phyloP scores from a whole-genome alignment of 2,113 vertebrate species.

The Physeter macrocephalus region DNA sequence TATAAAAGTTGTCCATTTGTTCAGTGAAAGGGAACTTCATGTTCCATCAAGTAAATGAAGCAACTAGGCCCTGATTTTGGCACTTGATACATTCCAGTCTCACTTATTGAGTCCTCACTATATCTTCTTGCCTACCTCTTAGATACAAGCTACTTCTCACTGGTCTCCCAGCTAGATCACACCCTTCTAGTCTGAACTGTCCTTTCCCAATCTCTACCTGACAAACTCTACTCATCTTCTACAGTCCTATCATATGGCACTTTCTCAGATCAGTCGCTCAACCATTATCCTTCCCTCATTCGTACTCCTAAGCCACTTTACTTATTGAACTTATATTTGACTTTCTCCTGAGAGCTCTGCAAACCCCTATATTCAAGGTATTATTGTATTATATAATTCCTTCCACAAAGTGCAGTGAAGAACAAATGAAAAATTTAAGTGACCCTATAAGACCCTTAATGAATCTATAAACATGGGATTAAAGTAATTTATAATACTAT shows the following conservation, averaged over 20 bases:
- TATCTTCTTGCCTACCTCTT: neutral
- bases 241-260: neutral
- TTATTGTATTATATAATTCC: neutral
- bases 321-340: neutral
- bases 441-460: neutral
- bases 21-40: neutral
- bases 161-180: neutral
- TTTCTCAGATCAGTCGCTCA: neutral
- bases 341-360: neutral
- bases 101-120: neutral
- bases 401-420: neutral
- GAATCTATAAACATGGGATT: slow-evolving; percentile 6
- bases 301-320: neutral
- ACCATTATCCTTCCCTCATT: neutral
- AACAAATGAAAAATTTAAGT: slow-evolving; percentile 15
- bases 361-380: neutral
- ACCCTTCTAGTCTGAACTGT: neutral
- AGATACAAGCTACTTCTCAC: neutral
- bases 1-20: neutral
- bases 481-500: neutral
- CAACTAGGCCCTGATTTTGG: neutral
- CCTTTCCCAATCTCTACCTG: neutral
- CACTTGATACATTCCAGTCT: neutral
- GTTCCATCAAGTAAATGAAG: neutral
- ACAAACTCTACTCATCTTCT: neutral